Conservation (phyloP, 2,888 invertebrate genomes). For the Andrena flavipes region DNA sequence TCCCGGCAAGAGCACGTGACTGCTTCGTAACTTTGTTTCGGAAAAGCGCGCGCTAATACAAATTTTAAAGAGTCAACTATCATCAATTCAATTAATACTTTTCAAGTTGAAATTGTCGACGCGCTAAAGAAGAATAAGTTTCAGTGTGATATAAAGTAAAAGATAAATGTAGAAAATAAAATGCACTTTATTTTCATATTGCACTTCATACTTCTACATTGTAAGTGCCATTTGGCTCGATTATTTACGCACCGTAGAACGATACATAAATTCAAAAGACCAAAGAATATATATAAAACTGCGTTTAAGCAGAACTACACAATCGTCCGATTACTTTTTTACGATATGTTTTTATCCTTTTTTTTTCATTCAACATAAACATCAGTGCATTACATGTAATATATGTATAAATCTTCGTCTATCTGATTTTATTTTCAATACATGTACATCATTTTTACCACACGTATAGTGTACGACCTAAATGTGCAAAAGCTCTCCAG, state of each 20-base stretch:
- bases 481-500: slow-evolving; percentile 59
- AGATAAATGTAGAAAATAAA: slow-evolving; percentile 63
- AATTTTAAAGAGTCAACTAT: slow-evolving; percentile 3
- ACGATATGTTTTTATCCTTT: slow-evolving; percentile 44
- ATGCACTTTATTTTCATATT: slow-evolving; percentile 65
- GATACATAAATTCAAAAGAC: slow-evolving; percentile 16
- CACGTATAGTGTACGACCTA: slow-evolving; percentile 42
- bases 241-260: slow-evolving; percentile 33
- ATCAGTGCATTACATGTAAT: slow-evolving; percentile 35
- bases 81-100: neutral
- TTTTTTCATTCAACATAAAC: slow-evolving; percentile 10
- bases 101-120: neutral
- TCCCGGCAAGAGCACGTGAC: slow-evolving; percentile 46
- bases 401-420: slow-evolving; percentile 66
- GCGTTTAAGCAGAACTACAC: slow-evolving; percentile 30
- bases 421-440: slow-evolving; percentile 60
- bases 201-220: slow-evolving; percentile 54
- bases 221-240: slow-evolving; percentile 34
- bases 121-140: slow-evolving; percentile 2
- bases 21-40: neutral
- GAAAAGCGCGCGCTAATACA: slow-evolving; percentile 18
- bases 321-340: slow-evolving; percentile 31
- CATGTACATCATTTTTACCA: slow-evolving; percentile 53
- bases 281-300: slow-evolving; percentile 29
- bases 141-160: slow-evolving; percentile 21